phyloP scores from a whole-genome alignment of 2,888 invertebrate species.

The Lamellibrachia satsuma region DNA sequence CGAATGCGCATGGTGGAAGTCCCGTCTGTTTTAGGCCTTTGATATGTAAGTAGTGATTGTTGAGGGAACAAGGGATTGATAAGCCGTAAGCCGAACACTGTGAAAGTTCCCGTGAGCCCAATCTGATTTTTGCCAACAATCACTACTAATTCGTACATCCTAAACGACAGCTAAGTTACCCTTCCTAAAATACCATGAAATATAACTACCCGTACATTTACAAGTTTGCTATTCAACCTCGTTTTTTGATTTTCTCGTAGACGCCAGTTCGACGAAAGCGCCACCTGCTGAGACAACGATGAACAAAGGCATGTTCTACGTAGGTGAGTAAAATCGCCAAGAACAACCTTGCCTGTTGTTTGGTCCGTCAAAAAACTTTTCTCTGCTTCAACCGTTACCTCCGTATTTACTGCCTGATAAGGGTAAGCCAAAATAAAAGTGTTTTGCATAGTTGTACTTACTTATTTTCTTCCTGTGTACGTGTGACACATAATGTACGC shows the following conservation, averaged over 20 bases:
- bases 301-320: neutral
- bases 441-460: too few species aligned
- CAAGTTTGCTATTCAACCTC: neutral
- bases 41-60: neutral
- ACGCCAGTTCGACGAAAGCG: neutral
- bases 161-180: too few species aligned
- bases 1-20: slow-evolving; percentile 12
- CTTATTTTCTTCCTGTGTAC: too few species aligned
- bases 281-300: neutral
- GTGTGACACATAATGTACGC: too few species aligned
- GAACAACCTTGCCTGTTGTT: neutral
- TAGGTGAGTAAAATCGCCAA: neutral
- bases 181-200: neutral
- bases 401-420: too few species aligned
- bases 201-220: neutral
- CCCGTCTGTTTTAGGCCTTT: neutral
- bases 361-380: too few species aligned
- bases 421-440: too few species aligned
- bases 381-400: too few species aligned
- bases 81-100: too few species aligned
- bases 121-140: too few species aligned
- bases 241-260: neutral
- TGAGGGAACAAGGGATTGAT: neutral
- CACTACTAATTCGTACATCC: too few species aligned
- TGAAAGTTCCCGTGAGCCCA: too few species aligned